These are phyloP conservation scores for Drosophila kohkoa DNA, from an alignment of 1,140 invertebrate species.

Conservation along the genomic window DNA sequence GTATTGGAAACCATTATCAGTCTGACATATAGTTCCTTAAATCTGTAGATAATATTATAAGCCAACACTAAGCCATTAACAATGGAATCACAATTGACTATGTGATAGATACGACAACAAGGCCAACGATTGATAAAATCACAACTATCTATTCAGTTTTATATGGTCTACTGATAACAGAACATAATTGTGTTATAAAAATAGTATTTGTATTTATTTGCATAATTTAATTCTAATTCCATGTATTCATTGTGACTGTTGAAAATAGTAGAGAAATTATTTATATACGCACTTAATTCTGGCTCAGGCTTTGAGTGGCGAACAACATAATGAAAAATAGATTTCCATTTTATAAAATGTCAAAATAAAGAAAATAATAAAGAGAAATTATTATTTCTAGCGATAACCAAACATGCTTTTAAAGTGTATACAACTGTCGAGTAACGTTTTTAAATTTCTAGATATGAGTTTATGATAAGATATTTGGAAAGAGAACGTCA, in stretches of 20 bases:
- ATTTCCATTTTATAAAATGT: no score
- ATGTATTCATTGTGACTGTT: no score
- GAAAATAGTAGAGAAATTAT: no score
- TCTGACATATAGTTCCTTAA: neutral
- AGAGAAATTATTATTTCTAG: no score
- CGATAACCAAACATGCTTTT: neutral
- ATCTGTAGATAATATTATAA: conserved; percentile 5
- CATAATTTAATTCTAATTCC: neutral
- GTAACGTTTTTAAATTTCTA: neutral
- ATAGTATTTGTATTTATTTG: neutral
- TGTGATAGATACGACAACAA: conserved; percentile 7
- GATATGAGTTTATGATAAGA: conserved; percentile 39
- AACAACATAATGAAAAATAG: no score
- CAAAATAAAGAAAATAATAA: no score
- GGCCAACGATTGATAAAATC: conserved; percentile 24
- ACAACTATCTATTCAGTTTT: conserved; percentile 14
- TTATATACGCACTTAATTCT: no score
- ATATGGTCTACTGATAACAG: conserved; percentile 19
- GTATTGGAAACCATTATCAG: neutral
- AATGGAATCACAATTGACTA: conserved; percentile 1
- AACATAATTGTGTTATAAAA: conserved; percentile 7
- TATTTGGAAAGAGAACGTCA: conserved; percentile 59
- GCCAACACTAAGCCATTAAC: conserved; percentile 16
- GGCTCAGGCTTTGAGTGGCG: no score
- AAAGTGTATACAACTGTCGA: neutral